Evolutionary conservation across 2,797 vertebrate genomes (phyloP), one percentile per base, ranked within the genome.

Genomic region (Rhabdophis nuchalis): DNA sequence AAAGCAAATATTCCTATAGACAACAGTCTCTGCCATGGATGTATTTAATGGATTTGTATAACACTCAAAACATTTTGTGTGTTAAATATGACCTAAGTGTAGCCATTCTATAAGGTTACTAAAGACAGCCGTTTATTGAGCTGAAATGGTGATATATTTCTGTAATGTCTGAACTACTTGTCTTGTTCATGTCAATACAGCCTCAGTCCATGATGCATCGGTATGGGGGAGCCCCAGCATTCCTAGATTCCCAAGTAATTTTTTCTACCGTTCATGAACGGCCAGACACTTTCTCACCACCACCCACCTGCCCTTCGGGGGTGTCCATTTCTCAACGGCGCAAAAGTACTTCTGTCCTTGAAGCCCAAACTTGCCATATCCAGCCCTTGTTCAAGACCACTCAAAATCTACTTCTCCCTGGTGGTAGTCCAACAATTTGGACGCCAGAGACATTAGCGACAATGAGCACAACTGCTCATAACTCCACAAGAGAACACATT

Each of bases 291-390:
- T 99, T 99, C 97, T 99, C 99, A 1, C 99, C 99, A 95, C 99
- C 99, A 68, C 98, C 98, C 93, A 98, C 97, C 97, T 98, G 98
- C 95, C 98, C 98, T 88, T 98, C 99, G 86, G 99, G 99, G 97
- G 97, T 98, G 95, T 98, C 98, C 97, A 98, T 98, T 95, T 97
- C 98, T 94, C 99, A 99, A 96, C 98, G 99, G 5, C 98, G 99
- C 97, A 99, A 99, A 98, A 99, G 99, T 97, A 99, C 99, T 89
- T 99, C 99, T 94, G 98, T 99, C 97, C 97, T 99, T 94, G 99
- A 99, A 98, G 98, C 99, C 25, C 99, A 99, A 95, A 99, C 98
- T 2, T 98, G 98, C 88, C 99, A 99, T 94, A 98, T 99, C 94
- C 99, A 99, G 96, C 98, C 98, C 7, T 96, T 98, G 94, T 98